Base-by-base conservation (phyloP, 2,888 invertebrate genomes). In the Heliconius ismenius region DNA sequence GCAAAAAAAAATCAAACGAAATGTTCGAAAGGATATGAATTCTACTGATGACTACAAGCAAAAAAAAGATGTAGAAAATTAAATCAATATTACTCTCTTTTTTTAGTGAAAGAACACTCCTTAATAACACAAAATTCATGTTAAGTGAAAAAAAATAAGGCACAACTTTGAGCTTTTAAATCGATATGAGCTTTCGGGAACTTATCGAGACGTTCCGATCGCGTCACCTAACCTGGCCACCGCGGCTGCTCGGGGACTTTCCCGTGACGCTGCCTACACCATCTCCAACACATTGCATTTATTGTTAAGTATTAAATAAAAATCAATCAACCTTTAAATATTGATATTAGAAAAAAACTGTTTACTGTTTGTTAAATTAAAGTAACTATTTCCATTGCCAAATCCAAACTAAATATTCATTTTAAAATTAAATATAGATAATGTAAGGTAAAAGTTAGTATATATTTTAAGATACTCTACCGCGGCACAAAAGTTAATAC, bases 211-310 rank as follows among this genome's bases (percentile, higher is more conserved):
- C 26, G 83, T 78, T 78, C 80, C 82, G 76, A 82, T 86, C 70
- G 87, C 88, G 76, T 92, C 92, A 81, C 85, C 86, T 89, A 91
- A 89, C 85, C 87, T 90, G 68, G 89, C 88, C 78, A 91, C 86
- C 81, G 83, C 88, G 85, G 91, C 84, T 86, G 88, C 92, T 88
- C 92, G 92, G 80, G 92, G 91, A 85, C 92, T 92, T 7, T 82
- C 89, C 91, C 73, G 88, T 85, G 78, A 85, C 85, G 84, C 88
- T 84, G 83, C 85, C 88, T 85, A 90, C 91, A 84, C 92, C 91
- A 79, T 92, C 87, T 93, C 93, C 93, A 88, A 24, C 7, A 39
- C 67, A 65, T 67, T n/a, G 15, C 15, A 39, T 65, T 39, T 39
- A n/a, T 39, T 65, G 13, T 63, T 26, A 63, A 18, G 18, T 18